These are phyloP conservation scores for Parauchenoglanis punctatus DNA, from an alignment of 2,797 vertebrate species.

Conservation along the genomic window DNA sequence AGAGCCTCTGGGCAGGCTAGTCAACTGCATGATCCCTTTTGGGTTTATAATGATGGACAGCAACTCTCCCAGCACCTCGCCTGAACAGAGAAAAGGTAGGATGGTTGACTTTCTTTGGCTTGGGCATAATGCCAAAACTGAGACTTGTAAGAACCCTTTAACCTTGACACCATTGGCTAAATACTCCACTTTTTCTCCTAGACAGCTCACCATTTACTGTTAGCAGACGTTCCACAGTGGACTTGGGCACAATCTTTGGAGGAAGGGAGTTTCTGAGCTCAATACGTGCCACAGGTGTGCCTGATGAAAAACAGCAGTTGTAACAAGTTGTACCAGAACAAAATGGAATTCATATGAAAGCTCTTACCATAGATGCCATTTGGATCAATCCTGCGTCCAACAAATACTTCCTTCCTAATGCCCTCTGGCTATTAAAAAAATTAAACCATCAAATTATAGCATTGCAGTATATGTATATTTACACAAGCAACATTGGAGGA, in stretches of 20 bases:
- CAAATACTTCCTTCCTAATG: slow-evolving; percentile 72
- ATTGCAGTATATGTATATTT: neutral
- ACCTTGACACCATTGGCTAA: neutral
- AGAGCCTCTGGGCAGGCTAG: slow-evolving; percentile 78
- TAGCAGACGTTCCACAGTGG: slow-evolving; percentile 76
- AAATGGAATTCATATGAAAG: neutral
- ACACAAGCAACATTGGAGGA: neutral
- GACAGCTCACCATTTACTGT: slow-evolving; percentile 80
- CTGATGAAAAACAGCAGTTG: slow-evolving; percentile 34
- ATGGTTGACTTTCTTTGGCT: neutral
- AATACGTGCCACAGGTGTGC: slow-evolving; percentile 65
- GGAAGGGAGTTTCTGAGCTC: slow-evolving; percentile 78
- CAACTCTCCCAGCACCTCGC: slow-evolving; percentile 81
- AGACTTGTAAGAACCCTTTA: neutral
- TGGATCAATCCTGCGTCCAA: slow-evolving; percentile 84
- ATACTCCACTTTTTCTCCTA: neutral
- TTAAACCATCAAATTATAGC: neutral
- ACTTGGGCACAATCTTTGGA: slow-evolving; percentile 83
- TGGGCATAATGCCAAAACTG: neutral
- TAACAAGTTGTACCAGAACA: neutral
- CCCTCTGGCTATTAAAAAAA: slow-evolving; percentile 85
- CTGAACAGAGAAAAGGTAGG: slow-evolving; percentile 65
- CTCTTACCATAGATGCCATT: slow-evolving; percentile 83
- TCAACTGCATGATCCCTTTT: slow-evolving; percentile 72
- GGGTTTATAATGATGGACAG: slow-evolving; percentile 71